phyloP scores from a whole-genome alignment of 2,797 vertebrate genomes.

The Clamator glandarius region DNA sequence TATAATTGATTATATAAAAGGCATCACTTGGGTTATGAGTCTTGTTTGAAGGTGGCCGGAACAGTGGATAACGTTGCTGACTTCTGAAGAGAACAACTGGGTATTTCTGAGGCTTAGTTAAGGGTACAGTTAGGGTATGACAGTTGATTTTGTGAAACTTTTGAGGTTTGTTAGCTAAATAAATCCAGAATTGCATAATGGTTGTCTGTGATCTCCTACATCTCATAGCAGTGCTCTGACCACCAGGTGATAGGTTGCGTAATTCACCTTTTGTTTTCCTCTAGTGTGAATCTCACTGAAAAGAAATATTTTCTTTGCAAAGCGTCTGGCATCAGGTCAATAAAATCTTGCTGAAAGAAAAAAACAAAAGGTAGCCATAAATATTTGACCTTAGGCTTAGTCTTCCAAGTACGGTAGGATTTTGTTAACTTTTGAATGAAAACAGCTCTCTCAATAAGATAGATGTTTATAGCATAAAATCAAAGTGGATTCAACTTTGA shows the following conservation, averaged over 20 bases:
- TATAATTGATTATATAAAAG: not conserved
- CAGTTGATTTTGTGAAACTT: not conserved
- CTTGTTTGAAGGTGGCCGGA: not conserved
- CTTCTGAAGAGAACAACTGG: not conserved
- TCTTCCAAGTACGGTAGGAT: not conserved
- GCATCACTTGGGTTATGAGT: not conserved
- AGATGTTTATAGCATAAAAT: not conserved
- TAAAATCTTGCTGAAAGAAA: not conserved
- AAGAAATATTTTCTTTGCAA: not conserved
- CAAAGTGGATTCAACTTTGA: not conserved
- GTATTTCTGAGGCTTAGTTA: conserved; percentile 5
- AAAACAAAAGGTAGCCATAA: not conserved
- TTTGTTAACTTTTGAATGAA: conserved; percentile 1
- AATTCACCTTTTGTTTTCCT: not conserved
- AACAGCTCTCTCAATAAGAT: not conserved
- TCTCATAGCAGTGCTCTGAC: not conserved
- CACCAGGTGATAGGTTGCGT: not conserved
- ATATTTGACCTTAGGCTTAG: not conserved
- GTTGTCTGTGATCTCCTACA: not conserved
- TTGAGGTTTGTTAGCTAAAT: not conserved
- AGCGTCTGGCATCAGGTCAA: not conserved
- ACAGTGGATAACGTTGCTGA: not conserved
- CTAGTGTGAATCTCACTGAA: not conserved
- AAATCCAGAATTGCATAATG: not conserved
- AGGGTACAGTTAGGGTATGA: not conserved